These are phyloP conservation scores for Spea hammondii DNA, from an alignment of 2,797 vertebrate species.

Conservation along the genomic window DNA sequence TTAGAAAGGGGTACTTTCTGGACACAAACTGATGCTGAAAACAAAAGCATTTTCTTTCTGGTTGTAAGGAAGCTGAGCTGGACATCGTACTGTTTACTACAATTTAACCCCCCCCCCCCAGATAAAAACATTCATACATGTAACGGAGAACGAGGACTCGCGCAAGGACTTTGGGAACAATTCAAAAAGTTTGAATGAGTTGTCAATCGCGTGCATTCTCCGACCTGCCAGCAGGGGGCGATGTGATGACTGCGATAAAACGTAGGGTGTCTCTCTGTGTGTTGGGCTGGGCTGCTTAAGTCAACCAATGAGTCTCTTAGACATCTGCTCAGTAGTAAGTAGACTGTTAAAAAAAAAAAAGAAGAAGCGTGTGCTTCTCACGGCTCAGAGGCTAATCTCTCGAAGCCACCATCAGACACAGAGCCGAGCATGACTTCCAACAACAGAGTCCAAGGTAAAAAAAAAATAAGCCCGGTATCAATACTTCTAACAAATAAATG, in stretches of 20 bases:
- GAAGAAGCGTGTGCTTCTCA: slow-evolving; percentile 2
- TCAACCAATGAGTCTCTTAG: slow-evolving; percentile 20
- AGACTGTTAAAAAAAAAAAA: slow-evolving; percentile 1
- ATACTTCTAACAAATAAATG: not conserved
- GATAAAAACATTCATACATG: too few species aligned
- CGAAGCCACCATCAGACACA: not conserved
- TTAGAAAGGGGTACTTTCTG: too few species aligned
- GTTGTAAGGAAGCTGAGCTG: too few species aligned
- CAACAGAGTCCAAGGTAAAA: slow-evolving; percentile 41
- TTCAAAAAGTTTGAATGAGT: too few species aligned
- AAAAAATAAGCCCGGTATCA: not conserved
- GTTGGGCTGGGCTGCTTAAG: slow-evolving; percentile 29
- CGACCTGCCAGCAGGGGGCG: slow-evolving; percentile 24
- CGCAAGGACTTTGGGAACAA: too few species aligned
- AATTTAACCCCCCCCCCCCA: too few species aligned
- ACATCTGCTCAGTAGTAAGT: slow-evolving; percentile 34
- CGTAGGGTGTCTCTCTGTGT: slow-evolving; percentile 20
- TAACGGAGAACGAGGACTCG: too few species aligned
- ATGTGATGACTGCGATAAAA: slow-evolving; percentile 15
- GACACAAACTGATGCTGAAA: too few species aligned
- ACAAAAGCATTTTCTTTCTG: too few species aligned
- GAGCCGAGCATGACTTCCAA: slow-evolving; percentile 32
- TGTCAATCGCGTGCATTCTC: slow-evolving; percentile 3
- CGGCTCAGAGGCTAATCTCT: slow-evolving; percentile 30
- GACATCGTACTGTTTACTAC: too few species aligned